Evolutionary conservation across 92 coral and sea anemone species (phyloP).

Genomic region (Epizoanthus ramosus): DNA sequence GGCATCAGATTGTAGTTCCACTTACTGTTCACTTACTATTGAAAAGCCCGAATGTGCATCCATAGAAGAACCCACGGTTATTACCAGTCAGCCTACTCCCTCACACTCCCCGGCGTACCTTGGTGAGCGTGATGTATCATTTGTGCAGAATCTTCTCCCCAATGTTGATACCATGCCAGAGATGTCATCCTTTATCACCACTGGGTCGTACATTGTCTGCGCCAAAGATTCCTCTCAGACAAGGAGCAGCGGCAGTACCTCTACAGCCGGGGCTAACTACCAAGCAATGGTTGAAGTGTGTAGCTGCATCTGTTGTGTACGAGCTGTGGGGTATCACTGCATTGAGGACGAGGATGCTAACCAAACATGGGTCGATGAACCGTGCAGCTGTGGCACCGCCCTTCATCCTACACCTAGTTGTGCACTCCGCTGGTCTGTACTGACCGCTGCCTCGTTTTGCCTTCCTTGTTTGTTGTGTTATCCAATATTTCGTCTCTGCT

Average conservation of each 20-base stretch:
- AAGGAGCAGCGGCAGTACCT: not conserved
- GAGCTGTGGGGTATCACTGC: conserved; percentile 19
- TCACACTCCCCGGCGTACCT: not conserved
- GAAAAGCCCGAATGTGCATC: not conserved
- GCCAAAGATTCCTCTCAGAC: not conserved
- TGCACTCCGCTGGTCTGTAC: not conserved
- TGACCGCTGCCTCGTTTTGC: no score
- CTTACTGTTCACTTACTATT: no score
- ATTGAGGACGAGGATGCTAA: not conserved
- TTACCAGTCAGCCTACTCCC: conserved; percentile 2
- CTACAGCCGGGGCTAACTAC: not conserved
- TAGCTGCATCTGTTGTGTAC: conserved; percentile 23
- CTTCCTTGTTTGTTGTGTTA: not conserved
- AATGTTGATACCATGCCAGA: not conserved
- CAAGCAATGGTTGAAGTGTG: conserved; percentile 3
- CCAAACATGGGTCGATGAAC: conserved; percentile 8
- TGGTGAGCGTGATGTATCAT: not conserved
- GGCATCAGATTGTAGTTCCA: no score
- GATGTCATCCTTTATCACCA: not conserved
- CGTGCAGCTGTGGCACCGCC: not conserved
- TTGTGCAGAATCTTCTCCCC: not conserved
- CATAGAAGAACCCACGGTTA: not conserved
- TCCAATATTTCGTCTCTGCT: not conserved
- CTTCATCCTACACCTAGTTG: not conserved
- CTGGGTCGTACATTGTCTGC: not conserved